Conservation (phyloP, 2,888 invertebrate species). For the Pomacea canaliculata region DNA sequence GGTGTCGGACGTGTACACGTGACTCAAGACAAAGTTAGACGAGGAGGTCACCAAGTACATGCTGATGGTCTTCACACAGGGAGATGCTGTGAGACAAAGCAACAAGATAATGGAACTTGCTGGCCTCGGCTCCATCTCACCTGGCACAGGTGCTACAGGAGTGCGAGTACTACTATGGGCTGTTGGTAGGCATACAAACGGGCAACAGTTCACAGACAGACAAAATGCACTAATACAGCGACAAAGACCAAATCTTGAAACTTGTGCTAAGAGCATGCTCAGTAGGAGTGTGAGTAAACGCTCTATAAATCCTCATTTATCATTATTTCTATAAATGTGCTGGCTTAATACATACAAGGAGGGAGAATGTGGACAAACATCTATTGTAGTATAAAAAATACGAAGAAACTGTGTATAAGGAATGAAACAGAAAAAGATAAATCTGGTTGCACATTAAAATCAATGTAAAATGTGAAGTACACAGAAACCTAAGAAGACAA, state of each 20-base stretch:
- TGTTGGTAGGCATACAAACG: constrained; percentile 1
- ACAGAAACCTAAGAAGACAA: no score
- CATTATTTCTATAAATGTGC: no score
- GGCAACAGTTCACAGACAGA: constrained; percentile 2
- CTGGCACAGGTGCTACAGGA: not conserved
- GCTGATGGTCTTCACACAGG: constrained; percentile 13
- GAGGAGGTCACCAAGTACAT: not conserved
- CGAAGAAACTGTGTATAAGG: no score
- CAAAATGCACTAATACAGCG: not conserved
- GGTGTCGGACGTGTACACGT: not conserved
- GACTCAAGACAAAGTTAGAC: constrained; percentile 12
- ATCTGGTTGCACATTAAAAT: no score
- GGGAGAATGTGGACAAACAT: not conserved
- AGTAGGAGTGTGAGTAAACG: no score
- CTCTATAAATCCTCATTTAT: no score
- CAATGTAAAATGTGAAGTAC: no score
- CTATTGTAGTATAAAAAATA: no score
- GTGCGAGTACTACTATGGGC: not conserved
- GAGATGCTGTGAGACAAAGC: not conserved
- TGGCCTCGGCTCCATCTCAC: not conserved
- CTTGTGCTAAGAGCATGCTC: not conserved
- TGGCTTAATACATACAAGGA: not conserved
- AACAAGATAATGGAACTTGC: not conserved
- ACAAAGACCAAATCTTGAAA: not conserved
- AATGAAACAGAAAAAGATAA: no score